These are phyloP conservation scores for Danio jaintianensis DNA, from an alignment of 2,797 vertebrate species.

Conservation along the genomic window DNA sequence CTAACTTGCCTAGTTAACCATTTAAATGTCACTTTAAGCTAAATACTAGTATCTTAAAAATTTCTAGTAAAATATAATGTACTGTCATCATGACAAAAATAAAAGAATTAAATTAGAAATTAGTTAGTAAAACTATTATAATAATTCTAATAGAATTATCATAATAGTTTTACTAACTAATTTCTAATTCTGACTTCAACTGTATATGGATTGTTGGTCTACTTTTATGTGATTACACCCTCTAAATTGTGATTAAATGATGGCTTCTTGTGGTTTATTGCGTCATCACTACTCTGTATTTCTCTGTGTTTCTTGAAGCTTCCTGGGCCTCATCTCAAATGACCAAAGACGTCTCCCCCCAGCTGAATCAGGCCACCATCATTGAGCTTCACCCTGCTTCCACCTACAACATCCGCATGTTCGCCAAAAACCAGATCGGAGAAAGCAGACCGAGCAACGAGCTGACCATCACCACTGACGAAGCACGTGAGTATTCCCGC, in stretches of 20 bases:
- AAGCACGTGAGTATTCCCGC: slow-evolving; percentile 86
- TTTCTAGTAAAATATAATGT: no score
- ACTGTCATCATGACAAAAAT: no score
- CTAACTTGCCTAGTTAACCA: no score
- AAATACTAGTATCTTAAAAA: no score
- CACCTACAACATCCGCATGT: slow-evolving; percentile 99
- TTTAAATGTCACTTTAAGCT: no score
- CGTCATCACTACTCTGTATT: background rate
- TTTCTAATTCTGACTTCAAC: no score
- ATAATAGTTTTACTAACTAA: no score
- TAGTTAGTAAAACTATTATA: no score
- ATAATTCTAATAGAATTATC: no score
- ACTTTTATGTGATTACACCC: background rate
- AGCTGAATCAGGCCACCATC: slow-evolving; percentile 98
- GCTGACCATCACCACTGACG: slow-evolving; percentile 97
- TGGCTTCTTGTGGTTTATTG: background rate
- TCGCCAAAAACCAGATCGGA: slow-evolving; percentile 97
- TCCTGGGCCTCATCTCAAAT: slow-evolving; percentile 97
- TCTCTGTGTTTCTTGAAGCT: slow-evolving; percentile 72
- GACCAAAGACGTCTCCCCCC: slow-evolving; percentile 98
- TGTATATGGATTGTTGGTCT: background rate
- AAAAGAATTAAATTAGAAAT: no score
- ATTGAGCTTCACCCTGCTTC: slow-evolving; percentile 98
- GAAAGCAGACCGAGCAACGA: slow-evolving; percentile 98
- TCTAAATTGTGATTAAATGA: background rate